These are phyloP conservation scores for Trachythela sp. DNA, from an alignment of 64 coral and sea anemone species.

Conservation along the genomic window DNA sequence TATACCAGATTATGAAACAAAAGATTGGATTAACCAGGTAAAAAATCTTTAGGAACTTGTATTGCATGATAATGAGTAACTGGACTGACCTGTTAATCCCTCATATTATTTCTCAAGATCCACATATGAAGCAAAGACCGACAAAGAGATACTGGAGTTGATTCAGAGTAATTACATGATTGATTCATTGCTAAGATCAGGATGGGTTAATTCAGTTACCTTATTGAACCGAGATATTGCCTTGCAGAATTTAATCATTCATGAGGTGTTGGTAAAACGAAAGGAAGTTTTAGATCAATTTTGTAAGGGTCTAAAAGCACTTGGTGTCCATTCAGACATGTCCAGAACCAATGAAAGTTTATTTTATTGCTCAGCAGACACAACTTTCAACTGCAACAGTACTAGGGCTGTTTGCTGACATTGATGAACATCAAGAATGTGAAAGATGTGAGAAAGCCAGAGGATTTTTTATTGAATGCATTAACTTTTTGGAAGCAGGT, in stretches of 20 bases:
- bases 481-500: not conserved
- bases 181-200: constrained; percentile 34
- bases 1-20: not conserved
- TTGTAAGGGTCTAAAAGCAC: constrained; percentile 44
- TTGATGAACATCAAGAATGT: not conserved
- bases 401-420: not conserved
- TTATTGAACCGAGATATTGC: constrained; percentile 36
- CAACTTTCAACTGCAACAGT: not conserved
- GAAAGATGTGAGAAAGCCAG: not conserved
- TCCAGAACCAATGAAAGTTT: constrained; percentile 13
- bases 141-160: not conserved
- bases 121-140: not conserved
- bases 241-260: constrained; percentile 28
- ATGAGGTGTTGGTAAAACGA: constrained; percentile 21
- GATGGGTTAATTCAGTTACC: constrained; percentile 27
- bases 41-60: not conserved
- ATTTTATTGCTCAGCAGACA: not conserved
- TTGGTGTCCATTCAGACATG: constrained; percentile 17
- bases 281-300: constrained; percentile 31
- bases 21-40: not conserved
- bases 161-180: not conserved
- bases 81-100: not conserved
- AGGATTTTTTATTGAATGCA: not conserved
- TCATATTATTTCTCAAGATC: not conserved
- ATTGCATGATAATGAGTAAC: not conserved